These are phyloP conservation scores for Penelope pileata DNA, from an alignment of 2,113 vertebrate species.

Conservation along the genomic window DNA sequence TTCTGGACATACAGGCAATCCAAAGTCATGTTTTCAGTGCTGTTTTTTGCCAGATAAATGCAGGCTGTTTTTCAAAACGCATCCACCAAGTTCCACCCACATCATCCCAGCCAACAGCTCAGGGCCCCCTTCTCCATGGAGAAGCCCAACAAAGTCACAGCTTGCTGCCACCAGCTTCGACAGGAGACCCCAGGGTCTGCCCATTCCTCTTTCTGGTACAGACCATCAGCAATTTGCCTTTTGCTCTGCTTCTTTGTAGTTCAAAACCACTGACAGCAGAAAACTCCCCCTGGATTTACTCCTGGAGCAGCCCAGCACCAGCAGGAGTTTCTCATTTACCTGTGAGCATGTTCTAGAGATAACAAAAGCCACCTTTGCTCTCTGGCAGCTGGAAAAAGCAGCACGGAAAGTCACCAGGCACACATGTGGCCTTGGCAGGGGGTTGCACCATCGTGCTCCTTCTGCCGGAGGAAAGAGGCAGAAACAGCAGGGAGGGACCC, in stretches of 20 bases:
- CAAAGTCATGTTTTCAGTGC: background rate
- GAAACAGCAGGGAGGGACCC: background rate
- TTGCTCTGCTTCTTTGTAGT: background rate
- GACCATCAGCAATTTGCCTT: background rate
- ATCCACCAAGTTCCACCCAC: accelerated
- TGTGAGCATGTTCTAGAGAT: background rate
- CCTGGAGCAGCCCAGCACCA: background rate
- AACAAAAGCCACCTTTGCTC: background rate
- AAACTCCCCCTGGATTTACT: background rate
- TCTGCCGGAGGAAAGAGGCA: background rate
- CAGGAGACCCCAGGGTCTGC: background rate
- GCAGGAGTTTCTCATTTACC: background rate
- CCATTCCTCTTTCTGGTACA: background rate
- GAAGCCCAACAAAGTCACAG: background rate
- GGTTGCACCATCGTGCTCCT: background rate
- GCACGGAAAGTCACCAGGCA: background rate
- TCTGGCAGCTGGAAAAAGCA: background rate
- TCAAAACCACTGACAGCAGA: background rate
- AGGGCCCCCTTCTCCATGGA: background rate
- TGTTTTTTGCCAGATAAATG: background rate
- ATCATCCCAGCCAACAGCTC: background rate
- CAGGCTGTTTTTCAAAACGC: background rate
- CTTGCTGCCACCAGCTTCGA: background rate
- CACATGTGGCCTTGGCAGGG: background rate
- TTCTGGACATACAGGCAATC: background rate